Evolutionary conservation across 2,888 invertebrate genomes (phyloP).

Genomic region (Drosophila putrida): DNA sequence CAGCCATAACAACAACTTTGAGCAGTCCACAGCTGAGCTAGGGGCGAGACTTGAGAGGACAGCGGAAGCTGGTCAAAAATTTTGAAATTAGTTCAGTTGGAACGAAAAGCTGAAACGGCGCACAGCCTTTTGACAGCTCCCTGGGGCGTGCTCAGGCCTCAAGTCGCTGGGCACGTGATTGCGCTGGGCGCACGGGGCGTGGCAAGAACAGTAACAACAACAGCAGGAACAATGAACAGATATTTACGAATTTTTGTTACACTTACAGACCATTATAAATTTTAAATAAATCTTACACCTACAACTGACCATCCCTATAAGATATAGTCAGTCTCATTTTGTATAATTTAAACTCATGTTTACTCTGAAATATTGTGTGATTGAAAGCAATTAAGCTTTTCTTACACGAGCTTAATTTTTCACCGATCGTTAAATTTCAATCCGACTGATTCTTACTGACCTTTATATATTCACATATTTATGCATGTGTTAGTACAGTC

Average conservation of each 20-base stretch:
- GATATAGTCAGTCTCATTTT: neutral
- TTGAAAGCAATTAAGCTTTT: too few relatives aligned
- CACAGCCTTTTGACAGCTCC: slow-evolving; percentile 75
- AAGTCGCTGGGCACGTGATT: slow-evolving; percentile 79
- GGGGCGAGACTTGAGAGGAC: neutral
- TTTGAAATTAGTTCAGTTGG: slow-evolving; percentile 54
- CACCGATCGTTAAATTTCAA: too few relatives aligned
- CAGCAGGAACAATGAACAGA: slow-evolving; percentile 5
- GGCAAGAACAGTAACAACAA: slow-evolving; percentile 26
- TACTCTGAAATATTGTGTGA: too few relatives aligned
- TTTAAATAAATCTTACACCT: too few relatives aligned
- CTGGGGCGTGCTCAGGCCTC: slow-evolving; percentile 76
- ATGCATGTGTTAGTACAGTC: too few relatives aligned
- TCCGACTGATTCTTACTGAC: too few relatives aligned
- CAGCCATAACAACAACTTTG: slow-evolving; percentile 52
- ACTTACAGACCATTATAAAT: neutral
- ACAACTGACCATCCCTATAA: neutral
- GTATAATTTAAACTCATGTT: too few relatives aligned
- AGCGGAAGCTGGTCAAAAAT: slow-evolving; percentile 51
- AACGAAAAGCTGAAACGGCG: slow-evolving; percentile 37
- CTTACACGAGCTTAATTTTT: too few relatives aligned
- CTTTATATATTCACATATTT: too few relatives aligned
- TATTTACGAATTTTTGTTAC: neutral
- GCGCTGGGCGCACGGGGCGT: slow-evolving; percentile 63
- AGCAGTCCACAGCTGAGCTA: slow-evolving; percentile 2